These are phyloP conservation scores for Odontocolon sp. DNA, from an alignment of 2,888 invertebrate genomes.

Conservation along the genomic window DNA sequence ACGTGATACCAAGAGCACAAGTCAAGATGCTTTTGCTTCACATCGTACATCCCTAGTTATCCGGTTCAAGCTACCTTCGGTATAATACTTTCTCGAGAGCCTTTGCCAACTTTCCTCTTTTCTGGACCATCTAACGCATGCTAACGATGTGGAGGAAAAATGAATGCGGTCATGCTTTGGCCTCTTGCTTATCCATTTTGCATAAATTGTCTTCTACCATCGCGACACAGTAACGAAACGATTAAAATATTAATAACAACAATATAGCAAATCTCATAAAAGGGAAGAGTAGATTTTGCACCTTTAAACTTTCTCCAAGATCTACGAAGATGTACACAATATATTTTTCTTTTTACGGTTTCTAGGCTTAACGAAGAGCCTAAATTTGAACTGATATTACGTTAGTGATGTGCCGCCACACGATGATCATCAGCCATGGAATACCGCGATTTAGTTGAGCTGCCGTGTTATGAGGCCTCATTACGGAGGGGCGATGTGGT, in stretches of 20 bases:
- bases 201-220: constrained; percentile 24
- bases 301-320: too few species aligned
- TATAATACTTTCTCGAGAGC: constrained; percentile 29
- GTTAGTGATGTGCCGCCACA: constrained; percentile 35
- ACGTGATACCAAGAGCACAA: constrained; percentile 38
- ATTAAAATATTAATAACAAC: not conserved
- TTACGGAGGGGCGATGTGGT: constrained; percentile 30
- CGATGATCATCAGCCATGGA: constrained; percentile 23
- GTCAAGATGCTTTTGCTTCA: constrained; percentile 22
- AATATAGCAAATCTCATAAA: too few species aligned
- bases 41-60: constrained; percentile 26
- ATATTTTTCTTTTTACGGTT: too few species aligned
- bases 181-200: constrained; percentile 13
- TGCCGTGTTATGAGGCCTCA: constrained; percentile 48
- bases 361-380: too few species aligned
- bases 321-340: too few species aligned
- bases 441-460: constrained; percentile 39
- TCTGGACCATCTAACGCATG: constrained; percentile 18
- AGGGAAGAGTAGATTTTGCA: too few species aligned
- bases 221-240: constrained; percentile 8
- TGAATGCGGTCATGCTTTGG: constrained; percentile 36
- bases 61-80: constrained; percentile 16
- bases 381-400: not conserved
- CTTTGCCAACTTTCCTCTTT: constrained; percentile 40
- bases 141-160: constrained; percentile 38